Percentiles rank a stretch among this genome's conserved stretches.
These are phyloP conservation scores for Rhamphomyia laevipes DNA, from an alignment of 2,888 invertebrate species.

Conservation along the genomic window DNA sequence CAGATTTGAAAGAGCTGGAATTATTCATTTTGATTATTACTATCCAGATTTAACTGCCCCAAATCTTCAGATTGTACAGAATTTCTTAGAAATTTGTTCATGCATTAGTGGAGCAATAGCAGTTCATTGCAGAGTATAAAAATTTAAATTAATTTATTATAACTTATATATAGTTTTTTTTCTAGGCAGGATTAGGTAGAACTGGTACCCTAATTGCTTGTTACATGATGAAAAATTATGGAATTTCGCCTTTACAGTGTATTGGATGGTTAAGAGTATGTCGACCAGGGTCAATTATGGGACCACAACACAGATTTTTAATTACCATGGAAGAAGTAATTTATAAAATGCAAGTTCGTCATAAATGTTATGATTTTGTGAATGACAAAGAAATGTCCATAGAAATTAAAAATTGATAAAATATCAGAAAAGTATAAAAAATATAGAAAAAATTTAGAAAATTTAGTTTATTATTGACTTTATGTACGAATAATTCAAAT, in stretches of 20 bases:
- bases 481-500: too few species aligned
- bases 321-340: conserved; percentile 37
- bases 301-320: conserved; percentile 70
- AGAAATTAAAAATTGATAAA: too few species aligned
- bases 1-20: conserved; percentile 61
- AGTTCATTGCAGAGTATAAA: conserved; percentile 84
- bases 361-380: too few species aligned
- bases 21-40: conserved; percentile 75
- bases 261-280: conserved; percentile 84
- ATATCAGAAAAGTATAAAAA: too few species aligned
- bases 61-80: conserved; percentile 59
- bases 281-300: conserved; percentile 77
- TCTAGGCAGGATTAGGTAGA: conserved; percentile 78
- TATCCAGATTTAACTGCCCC: conserved; percentile 87
- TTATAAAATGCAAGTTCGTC: too few species aligned
- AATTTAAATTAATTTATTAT: too few species aligned
- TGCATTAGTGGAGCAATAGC: conserved; percentile 65
- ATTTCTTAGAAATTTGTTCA: conserved; percentile 72
- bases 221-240: conserved; percentile 75
- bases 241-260: conserved; percentile 67
- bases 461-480: too few species aligned
- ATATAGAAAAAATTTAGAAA: too few species aligned
- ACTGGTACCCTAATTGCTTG: conserved; percentile 82
- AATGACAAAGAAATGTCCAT: too few species aligned
- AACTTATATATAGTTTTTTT: too few species aligned